Evolutionary conservation across 2,113 vertebrate species (phyloP).

Genomic region (Polypterus senegalus): DNA sequence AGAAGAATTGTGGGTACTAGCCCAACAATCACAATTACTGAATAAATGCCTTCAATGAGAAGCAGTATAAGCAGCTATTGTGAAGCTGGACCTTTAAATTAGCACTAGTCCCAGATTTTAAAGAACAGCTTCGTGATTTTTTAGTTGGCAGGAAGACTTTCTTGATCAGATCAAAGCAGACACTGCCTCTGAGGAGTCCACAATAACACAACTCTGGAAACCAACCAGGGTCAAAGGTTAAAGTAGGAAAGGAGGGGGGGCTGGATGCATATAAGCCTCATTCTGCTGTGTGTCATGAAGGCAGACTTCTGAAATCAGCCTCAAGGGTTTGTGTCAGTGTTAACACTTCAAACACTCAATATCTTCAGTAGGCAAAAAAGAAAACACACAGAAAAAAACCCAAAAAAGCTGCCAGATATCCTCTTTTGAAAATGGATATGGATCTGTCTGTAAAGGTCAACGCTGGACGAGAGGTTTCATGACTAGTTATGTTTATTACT

Average conservation of each 20-base stretch:
- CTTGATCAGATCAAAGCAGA: slow-evolving; percentile 46
- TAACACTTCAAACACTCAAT: slow-evolving; percentile 67
- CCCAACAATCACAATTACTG: no score
- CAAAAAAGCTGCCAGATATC: slow-evolving; percentile 47
- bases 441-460: slow-evolving; percentile 58
- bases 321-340: slow-evolving; percentile 56
- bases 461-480: slow-evolving; percentile 46
- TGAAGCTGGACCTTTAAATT: no score
- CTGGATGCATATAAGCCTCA: slow-evolving; percentile 38
- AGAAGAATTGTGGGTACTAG: no score
- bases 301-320: slow-evolving; percentile 40
- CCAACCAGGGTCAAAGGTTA: slow-evolving; percentile 49
- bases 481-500: slow-evolving; percentile 33
- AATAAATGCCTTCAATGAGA: no score
- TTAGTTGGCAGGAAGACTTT: slow-evolving; percentile 1
- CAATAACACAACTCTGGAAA: slow-evolving; percentile 43
- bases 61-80: no score
- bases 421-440: slow-evolving; percentile 51
- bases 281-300: slow-evolving; percentile 56
- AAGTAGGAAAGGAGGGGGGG: slow-evolving; percentile 34
- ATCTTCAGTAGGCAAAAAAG: slow-evolving; percentile 59
- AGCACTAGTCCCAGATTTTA: no score
- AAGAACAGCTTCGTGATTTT: background rate
- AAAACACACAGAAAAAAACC: no score
- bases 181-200: slow-evolving; percentile 38